A percentile compares a stretch with the other conserved stretches of the same genome.
These are phyloP conservation scores for Lamellibrachia satsuma DNA, from an alignment of 2,888 invertebrate species.

Conservation along the genomic window DNA sequence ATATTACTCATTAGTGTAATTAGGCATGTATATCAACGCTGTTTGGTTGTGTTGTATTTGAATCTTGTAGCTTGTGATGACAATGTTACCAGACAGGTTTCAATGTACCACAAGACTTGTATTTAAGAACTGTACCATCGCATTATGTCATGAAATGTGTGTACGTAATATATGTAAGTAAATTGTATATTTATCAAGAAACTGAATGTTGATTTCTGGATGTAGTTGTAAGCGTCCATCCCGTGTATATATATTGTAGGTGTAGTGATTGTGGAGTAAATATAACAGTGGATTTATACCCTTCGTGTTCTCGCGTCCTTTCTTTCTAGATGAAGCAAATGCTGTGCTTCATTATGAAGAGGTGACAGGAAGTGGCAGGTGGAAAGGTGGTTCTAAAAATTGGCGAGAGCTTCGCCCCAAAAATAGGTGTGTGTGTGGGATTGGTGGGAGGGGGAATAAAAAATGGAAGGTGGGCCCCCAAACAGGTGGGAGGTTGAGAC, in stretches of 20 bases:
- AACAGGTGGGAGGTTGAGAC: too few species aligned
- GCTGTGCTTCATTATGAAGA: background rate
- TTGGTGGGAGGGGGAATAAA: too few species aligned
- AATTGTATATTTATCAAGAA: background rate
- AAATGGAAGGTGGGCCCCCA: too few species aligned
- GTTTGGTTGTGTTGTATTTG: background rate
- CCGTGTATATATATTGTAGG: background rate
- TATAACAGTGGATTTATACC: background rate
- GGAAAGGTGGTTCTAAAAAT: too few species aligned
- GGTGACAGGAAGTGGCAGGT: too few species aligned
- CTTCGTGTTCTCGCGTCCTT: background rate
- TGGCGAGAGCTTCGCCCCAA: too few species aligned
- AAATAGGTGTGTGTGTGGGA: too few species aligned
- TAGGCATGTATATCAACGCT: background rate
- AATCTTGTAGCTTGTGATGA: background rate
- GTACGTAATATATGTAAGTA: constrained; percentile 17
- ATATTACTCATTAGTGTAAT: background rate
- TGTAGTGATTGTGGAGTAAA: background rate
- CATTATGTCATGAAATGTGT: background rate
- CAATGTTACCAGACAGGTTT: background rate
- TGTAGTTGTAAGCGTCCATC: background rate
- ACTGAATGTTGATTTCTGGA: background rate
- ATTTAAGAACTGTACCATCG: constrained; percentile 17
- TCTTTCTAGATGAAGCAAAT: background rate
- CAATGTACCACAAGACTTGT: background rate